phyloP scores from a whole-genome alignment of 2,888 invertebrate genomes.

The Lacanobia wlatinum region DNA sequence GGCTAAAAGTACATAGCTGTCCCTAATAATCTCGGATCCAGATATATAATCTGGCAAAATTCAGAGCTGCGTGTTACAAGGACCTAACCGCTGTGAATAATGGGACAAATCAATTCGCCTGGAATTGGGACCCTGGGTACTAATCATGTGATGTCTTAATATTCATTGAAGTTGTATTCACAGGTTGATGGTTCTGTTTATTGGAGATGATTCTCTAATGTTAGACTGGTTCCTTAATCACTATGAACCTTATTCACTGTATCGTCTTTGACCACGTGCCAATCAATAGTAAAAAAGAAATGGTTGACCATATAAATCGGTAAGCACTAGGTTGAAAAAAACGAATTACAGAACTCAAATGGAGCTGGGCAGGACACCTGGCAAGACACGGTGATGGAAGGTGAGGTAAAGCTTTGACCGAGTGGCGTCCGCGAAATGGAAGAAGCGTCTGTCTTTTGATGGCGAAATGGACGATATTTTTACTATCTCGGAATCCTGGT shows the following conservation, averaged over 20 bases:
- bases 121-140: neutral
- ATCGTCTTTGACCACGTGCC: neutral
- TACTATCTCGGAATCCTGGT: too few species aligned
- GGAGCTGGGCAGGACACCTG: neutral
- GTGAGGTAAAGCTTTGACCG: too few species aligned
- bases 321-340: neutral
- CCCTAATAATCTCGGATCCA: neutral
- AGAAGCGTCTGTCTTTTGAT: neutral
- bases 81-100: constrained; percentile 26
- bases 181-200: neutral
- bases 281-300: too few species aligned
- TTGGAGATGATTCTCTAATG: neutral
- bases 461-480: neutral
- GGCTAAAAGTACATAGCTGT: too few species aligned
- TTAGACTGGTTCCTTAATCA: neutral
- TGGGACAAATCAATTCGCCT: neutral
- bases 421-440: too few species aligned
- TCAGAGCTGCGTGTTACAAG: constrained; percentile 1
- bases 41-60: constrained; percentile 11
- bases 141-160: constrained; percentile 2
- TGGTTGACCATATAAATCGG: neutral
- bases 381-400: too few species aligned
- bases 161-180: constrained; percentile 9
- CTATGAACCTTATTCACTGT: neutral
- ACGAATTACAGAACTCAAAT: neutral